Conservation (phyloP, 2,888 invertebrate species). For the Melipona bicolor region DNA sequence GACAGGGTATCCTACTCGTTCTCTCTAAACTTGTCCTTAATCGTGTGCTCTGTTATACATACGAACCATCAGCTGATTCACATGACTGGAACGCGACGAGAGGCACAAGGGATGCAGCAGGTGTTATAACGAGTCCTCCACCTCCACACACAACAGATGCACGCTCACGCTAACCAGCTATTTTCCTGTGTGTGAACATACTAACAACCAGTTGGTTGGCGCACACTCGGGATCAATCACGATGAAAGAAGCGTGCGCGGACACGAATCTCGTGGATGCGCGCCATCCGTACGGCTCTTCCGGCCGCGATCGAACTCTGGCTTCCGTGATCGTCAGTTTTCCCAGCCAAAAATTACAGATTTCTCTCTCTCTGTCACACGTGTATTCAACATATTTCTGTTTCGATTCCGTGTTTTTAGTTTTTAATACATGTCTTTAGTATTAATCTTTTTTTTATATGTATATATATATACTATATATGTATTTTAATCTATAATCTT, state of each 20-base stretch:
- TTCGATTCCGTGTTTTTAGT: too few species aligned
- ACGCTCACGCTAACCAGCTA: constrained; percentile 45
- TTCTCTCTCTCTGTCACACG: too few species aligned
- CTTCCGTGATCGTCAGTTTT: too few species aligned
- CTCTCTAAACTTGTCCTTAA: not conserved
- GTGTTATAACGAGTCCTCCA: constrained; percentile 52
- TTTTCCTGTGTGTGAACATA: constrained; percentile 61
- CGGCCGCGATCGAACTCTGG: not conserved
- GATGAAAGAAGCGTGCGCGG: constrained; percentile 68
- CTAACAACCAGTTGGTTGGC: constrained; percentile 64
- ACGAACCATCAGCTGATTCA: constrained; percentile 56
- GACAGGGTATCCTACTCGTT: not conserved
- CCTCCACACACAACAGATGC: constrained; percentile 30
- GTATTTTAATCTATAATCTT: too few species aligned
- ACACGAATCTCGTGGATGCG: constrained; percentile 67
- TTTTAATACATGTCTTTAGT: too few species aligned
- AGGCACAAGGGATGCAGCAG: constrained; percentile 57
- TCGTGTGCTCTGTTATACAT: constrained; percentile 10
- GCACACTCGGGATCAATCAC: constrained; percentile 72
- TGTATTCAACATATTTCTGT: too few species aligned
- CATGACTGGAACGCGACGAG: constrained; percentile 34
- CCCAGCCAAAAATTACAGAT: not conserved
- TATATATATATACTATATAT: too few species aligned
- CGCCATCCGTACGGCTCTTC: constrained; percentile 3
- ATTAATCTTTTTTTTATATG: too few species aligned